These are phyloP conservation scores for Xiphophorus maculatus DNA, from an alignment of 2,113 vertebrate genomes.

Conservation along the genomic window DNA sequence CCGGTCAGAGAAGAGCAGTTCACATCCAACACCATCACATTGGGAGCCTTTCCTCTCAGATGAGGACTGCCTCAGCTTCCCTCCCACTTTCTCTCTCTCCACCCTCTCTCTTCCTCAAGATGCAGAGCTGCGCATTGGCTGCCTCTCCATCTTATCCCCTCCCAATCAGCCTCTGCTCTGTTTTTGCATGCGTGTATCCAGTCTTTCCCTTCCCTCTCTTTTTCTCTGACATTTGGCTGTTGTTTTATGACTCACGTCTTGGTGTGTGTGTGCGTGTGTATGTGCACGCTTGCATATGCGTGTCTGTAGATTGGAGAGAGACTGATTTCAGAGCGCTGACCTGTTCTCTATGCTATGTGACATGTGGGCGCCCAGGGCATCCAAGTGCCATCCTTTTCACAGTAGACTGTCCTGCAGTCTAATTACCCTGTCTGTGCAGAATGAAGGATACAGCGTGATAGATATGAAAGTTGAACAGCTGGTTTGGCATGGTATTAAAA, in stretches of 20 bases:
- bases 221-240: conserved; percentile 59
- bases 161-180: conserved; percentile 57
- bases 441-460: conserved; percentile 12
- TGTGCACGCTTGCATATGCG: not conserved
- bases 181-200: conserved; percentile 23
- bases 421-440: conserved; percentile 19
- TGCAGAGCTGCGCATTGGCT: conserved; percentile 80
- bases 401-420: conserved; percentile 27
- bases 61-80: conserved; percentile 65
- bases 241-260: conserved; percentile 55
- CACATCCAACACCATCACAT: conserved; percentile 75
- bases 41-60: conserved; percentile 72
- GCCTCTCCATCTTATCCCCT: conserved; percentile 67
- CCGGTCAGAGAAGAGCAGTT: conserved; percentile 61
- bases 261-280: not conserved
- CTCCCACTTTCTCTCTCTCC: conserved; percentile 46
- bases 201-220: conserved; percentile 35
- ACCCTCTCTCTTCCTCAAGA: conserved; percentile 68
- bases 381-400: conserved; percentile 6
- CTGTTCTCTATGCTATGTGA: conserved; percentile 36
- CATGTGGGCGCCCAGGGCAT: conserved; percentile 29
- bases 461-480: conserved; percentile 38
- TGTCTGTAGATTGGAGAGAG: conserved; percentile 27
- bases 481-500: conserved; percentile 23
- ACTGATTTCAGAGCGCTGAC: conserved; percentile 37